Evolutionary conservation across 1,140 invertebrate species (phyloP).

Genomic region (Portunus trituberculatus): DNA sequence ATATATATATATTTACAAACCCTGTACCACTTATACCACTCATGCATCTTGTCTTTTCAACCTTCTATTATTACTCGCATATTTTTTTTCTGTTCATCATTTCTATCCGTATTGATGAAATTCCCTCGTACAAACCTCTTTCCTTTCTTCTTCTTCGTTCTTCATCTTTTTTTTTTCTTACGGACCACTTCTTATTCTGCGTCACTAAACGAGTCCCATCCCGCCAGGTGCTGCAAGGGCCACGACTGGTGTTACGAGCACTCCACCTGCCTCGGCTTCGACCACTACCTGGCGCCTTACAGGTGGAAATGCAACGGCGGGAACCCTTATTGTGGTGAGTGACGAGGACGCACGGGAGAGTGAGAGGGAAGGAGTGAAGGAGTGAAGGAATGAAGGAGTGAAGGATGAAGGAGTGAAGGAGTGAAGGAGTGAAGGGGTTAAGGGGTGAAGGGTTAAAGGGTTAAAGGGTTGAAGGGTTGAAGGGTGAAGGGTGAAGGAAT

Average conservation of each 20-base stretch:
- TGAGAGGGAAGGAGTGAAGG: too few species aligned
- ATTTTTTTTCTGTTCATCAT: too few species aligned
- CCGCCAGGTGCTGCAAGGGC: conserved; percentile 79
- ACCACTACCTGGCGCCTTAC: conserved; percentile 94
- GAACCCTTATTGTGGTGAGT: conserved; percentile 85
- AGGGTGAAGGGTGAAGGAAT: too few species aligned
- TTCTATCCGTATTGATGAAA: too few species aligned
- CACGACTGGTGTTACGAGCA: conserved; percentile 81
- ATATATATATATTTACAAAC: too few species aligned
- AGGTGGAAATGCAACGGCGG: conserved; percentile 91
- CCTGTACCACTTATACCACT: conserved; percentile 80
- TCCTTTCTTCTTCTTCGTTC: conserved; percentile 16
- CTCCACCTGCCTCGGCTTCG: conserved; percentile 81
- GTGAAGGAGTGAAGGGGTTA: too few species aligned
- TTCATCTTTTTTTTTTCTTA: background rate
- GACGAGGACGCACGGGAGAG: too few species aligned
- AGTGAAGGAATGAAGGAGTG: too few species aligned
- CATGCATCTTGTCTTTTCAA: background rate
- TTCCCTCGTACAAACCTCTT: background rate
- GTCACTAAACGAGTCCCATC: background rate
- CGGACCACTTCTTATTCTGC: background rate
- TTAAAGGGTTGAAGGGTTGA: too few species aligned
- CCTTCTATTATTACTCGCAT: too few species aligned
- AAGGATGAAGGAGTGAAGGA: too few species aligned
- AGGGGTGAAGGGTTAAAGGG: too few species aligned